These are phyloP conservation scores for Terebella lapidaria DNA, from an alignment of 2,888 invertebrate species.

Conservation along the genomic window DNA sequence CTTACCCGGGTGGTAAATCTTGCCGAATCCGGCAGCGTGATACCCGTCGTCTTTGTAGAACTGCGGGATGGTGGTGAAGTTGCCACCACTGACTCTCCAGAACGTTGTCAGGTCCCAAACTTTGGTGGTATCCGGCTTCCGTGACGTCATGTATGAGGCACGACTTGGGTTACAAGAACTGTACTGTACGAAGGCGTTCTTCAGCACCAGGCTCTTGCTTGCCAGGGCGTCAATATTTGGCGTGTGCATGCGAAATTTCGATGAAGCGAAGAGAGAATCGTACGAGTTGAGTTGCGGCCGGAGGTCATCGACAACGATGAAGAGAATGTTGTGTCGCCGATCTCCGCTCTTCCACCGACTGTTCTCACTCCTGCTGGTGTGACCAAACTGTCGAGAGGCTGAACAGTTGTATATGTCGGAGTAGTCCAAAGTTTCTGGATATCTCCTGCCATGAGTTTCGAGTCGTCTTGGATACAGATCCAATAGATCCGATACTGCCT, in stretches of 20 bases:
- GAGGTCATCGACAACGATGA: slow-evolving; percentile 26
- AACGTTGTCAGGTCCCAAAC: slow-evolving; percentile 21
- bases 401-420: too few relatives aligned
- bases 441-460: too few relatives aligned
- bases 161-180: slow-evolving; percentile 24
- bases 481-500: too few relatives aligned
- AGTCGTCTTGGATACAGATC: too few relatives aligned
- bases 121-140: slow-evolving; percentile 28
- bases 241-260: slow-evolving; percentile 18
- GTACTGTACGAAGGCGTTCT: slow-evolving; percentile 24
- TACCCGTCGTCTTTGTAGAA: slow-evolving; percentile 28
- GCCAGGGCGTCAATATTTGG: slow-evolving; percentile 27
- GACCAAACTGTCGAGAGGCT: too few relatives aligned
- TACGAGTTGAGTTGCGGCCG: slow-evolving; percentile 27
- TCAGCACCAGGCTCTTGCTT: slow-evolving; percentile 20
- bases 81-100: slow-evolving; percentile 25
- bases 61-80: slow-evolving; percentile 28
- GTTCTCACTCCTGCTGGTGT: too few relatives aligned
- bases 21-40: slow-evolving; percentile 25
- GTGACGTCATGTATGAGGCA: slow-evolving; percentile 24
- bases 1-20: slow-evolving; percentile 26
- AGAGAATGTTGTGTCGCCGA: slow-evolving; percentile 28
- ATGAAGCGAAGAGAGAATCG: slow-evolving; percentile 2
- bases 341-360: too few relatives aligned
- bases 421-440: too few relatives aligned